phyloP scores from a whole-genome alignment of 2,888 invertebrate genomes.

The Thysanoteuthis rhombus region DNA sequence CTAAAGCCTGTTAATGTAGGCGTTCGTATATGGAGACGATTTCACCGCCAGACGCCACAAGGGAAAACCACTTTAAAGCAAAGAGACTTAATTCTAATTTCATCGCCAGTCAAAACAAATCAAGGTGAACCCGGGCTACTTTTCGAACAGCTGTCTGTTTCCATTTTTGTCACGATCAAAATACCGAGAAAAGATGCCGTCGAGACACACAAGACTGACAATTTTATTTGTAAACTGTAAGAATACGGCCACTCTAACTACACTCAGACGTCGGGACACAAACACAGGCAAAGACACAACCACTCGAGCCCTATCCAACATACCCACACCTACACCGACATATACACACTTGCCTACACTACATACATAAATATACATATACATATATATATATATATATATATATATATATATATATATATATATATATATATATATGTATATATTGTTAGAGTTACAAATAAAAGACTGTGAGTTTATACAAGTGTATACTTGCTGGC shows the following conservation, averaged over 20 bases:
- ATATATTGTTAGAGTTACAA: neutral
- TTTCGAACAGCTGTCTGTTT: neutral
- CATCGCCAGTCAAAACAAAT: slow-evolving; percentile 12
- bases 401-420: neutral
- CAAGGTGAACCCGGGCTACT: neutral
- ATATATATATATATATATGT: neutral
- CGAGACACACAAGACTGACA: neutral
- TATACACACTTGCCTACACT: too few species aligned
- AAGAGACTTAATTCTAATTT: slow-evolving; percentile 12
- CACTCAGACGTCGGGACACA: neutral
- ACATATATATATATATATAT: neutral
- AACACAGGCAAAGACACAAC: neutral
- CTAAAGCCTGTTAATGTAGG: neutral
- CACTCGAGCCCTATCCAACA: neutral
- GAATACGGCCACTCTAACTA: neutral
- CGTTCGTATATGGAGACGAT: neutral
- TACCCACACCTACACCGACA: too few species aligned
- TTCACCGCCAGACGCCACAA: neutral
- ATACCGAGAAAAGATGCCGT: neutral
- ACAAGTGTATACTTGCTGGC: too few species aligned
- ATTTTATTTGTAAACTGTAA: neutral
- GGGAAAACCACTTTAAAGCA: neutral
- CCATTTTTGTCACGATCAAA: slow-evolving; percentile 12
- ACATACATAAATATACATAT: too few species aligned
- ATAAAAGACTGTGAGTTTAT: too few species aligned